Evolutionary conservation across 2,113 vertebrate genomes (phyloP), one percentile per base, ranked within the genome.

Genomic region (Donacobius atricapilla): DNA sequence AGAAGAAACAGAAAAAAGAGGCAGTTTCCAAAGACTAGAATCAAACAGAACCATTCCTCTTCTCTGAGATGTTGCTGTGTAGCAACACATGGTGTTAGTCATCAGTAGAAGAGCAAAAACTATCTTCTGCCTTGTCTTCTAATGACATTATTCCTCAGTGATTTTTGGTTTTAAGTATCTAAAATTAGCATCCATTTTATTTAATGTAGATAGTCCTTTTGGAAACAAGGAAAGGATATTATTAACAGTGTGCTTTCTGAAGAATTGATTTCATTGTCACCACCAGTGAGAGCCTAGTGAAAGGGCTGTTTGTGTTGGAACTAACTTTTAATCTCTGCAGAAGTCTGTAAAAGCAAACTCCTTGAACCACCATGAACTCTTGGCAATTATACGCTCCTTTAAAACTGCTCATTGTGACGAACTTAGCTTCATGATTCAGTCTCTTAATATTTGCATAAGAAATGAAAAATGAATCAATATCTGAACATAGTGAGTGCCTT

Each of bases 381-480:
- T 95, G 91, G 89, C 89, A 91, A 40, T 37, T 39, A 30, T 15
- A 22, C 0, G 3, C 21, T 91, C 61, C 63, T 87, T 89, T 76
- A 61, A 89, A 96, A 90, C 39, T 66, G 58, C 39, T 90, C 47
- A 88, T 58, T 45, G 31, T 35, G 61, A 73, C 4, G 14, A 85
- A 66, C 70, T 83, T 57, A 80, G 27, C 33, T 53, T 57, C 50
- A 28, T 78, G 66, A 57, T 75, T 91, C 73, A 42, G 39, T 79
- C 70, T 58, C 42, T 47, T 93, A 91, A 70, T 73, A 90, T 95
- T 72, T 94, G 63, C 64, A 58, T 80, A 79, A 80, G 54, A 96
- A 90, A 88, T 91, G 53, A 96, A 83, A 97, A 96, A 94, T 77
- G 13, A 73, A 87, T 77, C 61, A 77, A 6, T 27, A 65, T 83